These are phyloP conservation scores for Stegodyphus dumicola DNA, from an alignment of 1,140 invertebrate species.

Conservation along the genomic window DNA sequence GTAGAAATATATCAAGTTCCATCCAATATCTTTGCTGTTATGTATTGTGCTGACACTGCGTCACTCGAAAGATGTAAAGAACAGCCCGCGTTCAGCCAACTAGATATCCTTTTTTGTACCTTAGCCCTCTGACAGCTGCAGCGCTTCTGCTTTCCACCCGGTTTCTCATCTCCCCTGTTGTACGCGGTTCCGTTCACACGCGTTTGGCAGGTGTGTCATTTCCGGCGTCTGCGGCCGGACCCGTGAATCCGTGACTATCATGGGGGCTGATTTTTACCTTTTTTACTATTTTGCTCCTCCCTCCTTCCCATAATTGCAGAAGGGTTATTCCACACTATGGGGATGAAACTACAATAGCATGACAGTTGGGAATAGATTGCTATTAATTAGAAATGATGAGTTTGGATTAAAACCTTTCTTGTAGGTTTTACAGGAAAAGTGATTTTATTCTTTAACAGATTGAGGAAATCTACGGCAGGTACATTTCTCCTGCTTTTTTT, in stretches of 20 bases:
- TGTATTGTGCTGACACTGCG: too few species aligned
- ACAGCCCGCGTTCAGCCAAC: too few species aligned
- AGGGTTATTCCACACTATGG: conserved; percentile 20
- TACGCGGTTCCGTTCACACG: conserved; percentile 39
- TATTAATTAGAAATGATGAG: too few species aligned
- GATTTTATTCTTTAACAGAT: too few species aligned
- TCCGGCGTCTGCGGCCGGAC: conserved; percentile 50
- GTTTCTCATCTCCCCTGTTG: not conserved
- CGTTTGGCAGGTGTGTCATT: conserved; percentile 57
- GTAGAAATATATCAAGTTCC: too few species aligned
- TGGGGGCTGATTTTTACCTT: not conserved
- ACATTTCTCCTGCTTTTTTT: too few species aligned
- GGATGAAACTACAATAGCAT: not conserved
- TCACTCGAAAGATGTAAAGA: too few species aligned
- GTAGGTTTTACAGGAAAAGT: too few species aligned
- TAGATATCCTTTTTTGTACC: not conserved
- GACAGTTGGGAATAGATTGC: too few species aligned
- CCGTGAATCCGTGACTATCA: conserved; percentile 27
- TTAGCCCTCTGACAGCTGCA: conserved; percentile 1
- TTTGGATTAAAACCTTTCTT: too few species aligned
- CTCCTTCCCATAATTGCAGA: conserved; percentile 14
- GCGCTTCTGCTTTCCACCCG: not conserved
- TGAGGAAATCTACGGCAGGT: too few species aligned
- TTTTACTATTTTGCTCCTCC: not conserved
- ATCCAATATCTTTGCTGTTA: too few species aligned